Conservation (phyloP, 2,113 vertebrate genomes). For the Oophaga pumilio region DNA sequence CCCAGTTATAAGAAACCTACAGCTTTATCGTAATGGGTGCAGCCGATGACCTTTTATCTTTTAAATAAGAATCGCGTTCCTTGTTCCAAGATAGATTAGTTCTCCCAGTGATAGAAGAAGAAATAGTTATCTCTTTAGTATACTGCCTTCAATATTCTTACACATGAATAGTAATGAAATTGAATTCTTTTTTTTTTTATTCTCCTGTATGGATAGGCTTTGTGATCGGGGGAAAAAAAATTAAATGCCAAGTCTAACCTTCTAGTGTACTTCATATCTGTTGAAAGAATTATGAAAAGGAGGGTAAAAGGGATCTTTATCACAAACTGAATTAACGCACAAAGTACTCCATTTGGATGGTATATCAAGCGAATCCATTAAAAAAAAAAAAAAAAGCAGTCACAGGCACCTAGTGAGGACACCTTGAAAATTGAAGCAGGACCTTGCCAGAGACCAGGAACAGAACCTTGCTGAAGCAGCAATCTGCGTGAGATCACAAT, state of each 20-base stretch:
- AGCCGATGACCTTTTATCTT: conserved; percentile 94
- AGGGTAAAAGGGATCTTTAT: conserved; percentile 99
- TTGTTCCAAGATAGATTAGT: conserved; percentile 88
- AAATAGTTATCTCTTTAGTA: conserved; percentile 90
- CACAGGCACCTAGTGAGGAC: conserved; percentile 95
- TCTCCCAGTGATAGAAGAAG: conserved; percentile 85
- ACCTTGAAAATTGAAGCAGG: conserved; percentile 99
- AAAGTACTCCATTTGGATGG: conserved; percentile 99
- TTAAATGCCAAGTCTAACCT: conserved; percentile 97
- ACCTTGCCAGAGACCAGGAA: conserved; percentile 93
- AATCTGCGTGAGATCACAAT: conserved; percentile 92
- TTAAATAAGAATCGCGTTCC: conserved; percentile 92
- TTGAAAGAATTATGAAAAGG: conserved; percentile 98
- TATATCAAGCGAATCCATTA: conserved; percentile 99
- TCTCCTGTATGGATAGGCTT: conserved; percentile 81
- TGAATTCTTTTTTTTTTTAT: conserved; percentile 76
- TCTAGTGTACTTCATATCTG: conserved; percentile 99
- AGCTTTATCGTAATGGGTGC: conserved; percentile 81
- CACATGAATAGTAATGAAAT: conserved; percentile 99
- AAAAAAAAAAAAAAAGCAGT: conserved; percentile 76
- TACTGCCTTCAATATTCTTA: conserved; percentile 86
- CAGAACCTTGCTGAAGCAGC: conserved; percentile 98
- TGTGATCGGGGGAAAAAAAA: conserved; percentile 75
- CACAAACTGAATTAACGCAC: conserved; percentile 99
- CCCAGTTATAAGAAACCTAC: conserved; percentile 62